Percentiles rank a stretch among this genome's conserved stretches.
Evolutionary conservation across 1,140 invertebrate species (phyloP).

Genomic region (Pristionchus pacificus): DNA sequence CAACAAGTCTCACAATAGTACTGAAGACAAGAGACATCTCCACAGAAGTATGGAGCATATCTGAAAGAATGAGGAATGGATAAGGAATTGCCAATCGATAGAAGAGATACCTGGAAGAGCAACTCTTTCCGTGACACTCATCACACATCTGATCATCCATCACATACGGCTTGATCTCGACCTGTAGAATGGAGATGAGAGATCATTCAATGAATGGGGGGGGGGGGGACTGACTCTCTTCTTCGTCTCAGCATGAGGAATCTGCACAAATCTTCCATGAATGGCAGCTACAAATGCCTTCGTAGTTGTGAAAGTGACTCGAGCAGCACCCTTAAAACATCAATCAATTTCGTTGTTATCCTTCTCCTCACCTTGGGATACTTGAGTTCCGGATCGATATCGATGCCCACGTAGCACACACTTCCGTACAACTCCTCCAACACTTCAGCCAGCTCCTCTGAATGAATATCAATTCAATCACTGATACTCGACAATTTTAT

Average conservation of each 20-base stretch:
- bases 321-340: conserved; percentile 73
- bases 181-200: conserved; percentile 45
- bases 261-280: conserved; percentile 92
- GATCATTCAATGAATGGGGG: background rate
- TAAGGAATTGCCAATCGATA: conserved; percentile 1
- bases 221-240: conserved; percentile 73
- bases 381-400: conserved; percentile 97
- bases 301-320: conserved; percentile 97
- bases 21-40: conserved; percentile 61
- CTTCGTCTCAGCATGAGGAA: conserved; percentile 97
- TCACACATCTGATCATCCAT: conserved; percentile 99
- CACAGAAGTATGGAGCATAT: conserved; percentile 96
- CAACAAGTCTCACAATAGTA: conserved; percentile 99
- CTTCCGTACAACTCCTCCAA: conserved; percentile 97
- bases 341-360: background rate
- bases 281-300: conserved; percentile 99
- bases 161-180: conserved; percentile 96
- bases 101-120: conserved; percentile 73
- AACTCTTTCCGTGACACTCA: conserved; percentile 93
- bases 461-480: conserved; percentile 37
- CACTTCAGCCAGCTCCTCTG: conserved; percentile 95
- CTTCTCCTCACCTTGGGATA: conserved; percentile 74
- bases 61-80: background rate
- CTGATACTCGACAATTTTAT: too few relatives aligned
- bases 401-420: conserved; percentile 98